Conservation (phyloP, 2,113 vertebrate species). For the Leucoraja erinaceus region DNA sequence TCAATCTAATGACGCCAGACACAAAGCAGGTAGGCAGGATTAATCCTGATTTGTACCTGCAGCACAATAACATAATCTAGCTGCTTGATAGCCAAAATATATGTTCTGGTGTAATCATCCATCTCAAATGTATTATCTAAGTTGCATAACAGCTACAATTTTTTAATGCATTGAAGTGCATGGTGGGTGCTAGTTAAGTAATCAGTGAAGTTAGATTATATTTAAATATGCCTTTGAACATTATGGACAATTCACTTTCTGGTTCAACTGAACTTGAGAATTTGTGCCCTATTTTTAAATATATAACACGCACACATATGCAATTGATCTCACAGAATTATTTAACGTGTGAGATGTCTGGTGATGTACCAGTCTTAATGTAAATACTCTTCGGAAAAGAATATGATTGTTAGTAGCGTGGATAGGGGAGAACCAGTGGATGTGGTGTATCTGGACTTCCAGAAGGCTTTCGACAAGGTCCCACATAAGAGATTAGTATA, state of each 20-base stretch:
- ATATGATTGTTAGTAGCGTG: too few relatives aligned
- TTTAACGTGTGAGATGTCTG: background rate
- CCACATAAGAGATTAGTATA: too few relatives aligned
- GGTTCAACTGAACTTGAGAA: background rate
- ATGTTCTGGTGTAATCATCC: too few relatives aligned
- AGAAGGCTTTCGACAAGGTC: too few relatives aligned
- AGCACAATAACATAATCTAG: background rate
- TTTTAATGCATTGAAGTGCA: background rate
- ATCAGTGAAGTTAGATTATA: background rate
- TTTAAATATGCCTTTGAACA: background rate
- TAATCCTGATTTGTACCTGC: background rate
- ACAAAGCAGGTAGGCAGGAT: constrained; percentile 80
- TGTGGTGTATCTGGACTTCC: too few relatives aligned
- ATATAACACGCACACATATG: background rate
- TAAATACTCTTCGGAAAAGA: background rate
- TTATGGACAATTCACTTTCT: background rate
- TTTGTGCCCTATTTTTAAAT: background rate
- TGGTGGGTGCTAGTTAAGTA: too few relatives aligned
- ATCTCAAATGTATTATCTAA: too few relatives aligned
- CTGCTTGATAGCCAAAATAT: background rate
- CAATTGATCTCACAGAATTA: background rate
- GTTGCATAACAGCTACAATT: background rate
- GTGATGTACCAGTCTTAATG: background rate
- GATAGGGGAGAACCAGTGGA: too few relatives aligned
- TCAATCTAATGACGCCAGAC: constrained; percentile 90